These are phyloP conservation scores for Entomyzon cyanotis DNA, from an alignment of 2,113 vertebrate genomes.

Conservation along the genomic window DNA sequence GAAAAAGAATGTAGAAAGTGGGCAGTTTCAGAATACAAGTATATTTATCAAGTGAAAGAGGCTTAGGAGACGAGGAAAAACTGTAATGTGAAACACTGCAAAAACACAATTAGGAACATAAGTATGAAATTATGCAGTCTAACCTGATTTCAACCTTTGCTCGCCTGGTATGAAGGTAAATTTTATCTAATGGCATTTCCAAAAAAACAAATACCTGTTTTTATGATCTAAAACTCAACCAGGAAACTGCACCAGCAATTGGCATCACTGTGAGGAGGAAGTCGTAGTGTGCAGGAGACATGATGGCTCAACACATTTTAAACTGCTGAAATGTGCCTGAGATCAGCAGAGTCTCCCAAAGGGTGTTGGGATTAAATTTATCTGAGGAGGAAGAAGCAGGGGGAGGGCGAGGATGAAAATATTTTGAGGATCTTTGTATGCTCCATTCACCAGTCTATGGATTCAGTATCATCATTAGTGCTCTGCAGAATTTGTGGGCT, in stretches of 20 bases:
- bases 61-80: conserved; percentile 21
- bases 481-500: neutral
- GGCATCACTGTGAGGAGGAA: neutral
- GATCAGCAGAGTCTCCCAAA: neutral
- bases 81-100: conserved; percentile 49
- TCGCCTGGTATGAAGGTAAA: neutral
- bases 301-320: conserved; percentile 1
- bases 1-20: conserved; percentile 50
- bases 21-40: conserved; percentile 36
- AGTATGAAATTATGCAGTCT: conserved; percentile 19
- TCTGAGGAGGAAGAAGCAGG: neutral
- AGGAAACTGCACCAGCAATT: neutral
- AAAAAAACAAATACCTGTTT: neutral
- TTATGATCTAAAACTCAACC: neutral
- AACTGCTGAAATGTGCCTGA: neutral
- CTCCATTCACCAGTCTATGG: neutral
- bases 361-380: neutral
- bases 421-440: neutral
- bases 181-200: neutral
- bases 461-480: neutral
- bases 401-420: neutral
- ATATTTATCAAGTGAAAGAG: conserved; percentile 41
- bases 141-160: conserved; percentile 21
- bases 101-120: conserved; percentile 31
- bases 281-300: neutral